Evolutionary conservation across 1,140 invertebrate species (phyloP).

Genomic region (Gryon sp.): DNA sequence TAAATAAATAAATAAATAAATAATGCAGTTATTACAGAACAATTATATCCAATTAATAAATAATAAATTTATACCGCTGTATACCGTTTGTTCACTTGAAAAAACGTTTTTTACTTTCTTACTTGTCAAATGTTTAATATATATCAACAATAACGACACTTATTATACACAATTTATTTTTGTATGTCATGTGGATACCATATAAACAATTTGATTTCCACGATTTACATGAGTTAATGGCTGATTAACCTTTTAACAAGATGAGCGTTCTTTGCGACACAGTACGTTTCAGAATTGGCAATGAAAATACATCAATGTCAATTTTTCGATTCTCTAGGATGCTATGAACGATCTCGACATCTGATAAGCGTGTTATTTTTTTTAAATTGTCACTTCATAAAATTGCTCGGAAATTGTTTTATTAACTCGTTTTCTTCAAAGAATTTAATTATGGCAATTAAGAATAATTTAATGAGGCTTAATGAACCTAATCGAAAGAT

Average conservation of each 20-base stretch:
- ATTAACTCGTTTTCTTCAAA: constrained; percentile 16
- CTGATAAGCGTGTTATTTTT: constrained; percentile 38
- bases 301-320: constrained; percentile 63
- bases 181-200: constrained; percentile 40
- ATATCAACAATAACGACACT: constrained; percentile 23
- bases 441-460: constrained; percentile 2
- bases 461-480: too few relatives aligned
- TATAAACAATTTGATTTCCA: constrained; percentile 62
- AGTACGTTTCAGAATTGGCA: constrained; percentile 52
- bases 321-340: constrained; percentile 54
- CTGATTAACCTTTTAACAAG: constrained; percentile 58
- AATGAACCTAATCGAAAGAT: too few relatives aligned
- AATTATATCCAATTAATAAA: too few relatives aligned
- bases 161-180: constrained; percentile 49
- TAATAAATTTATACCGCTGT: too few relatives aligned
- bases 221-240: constrained; percentile 59
- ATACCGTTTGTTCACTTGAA: too few relatives aligned
- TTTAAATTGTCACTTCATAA: constrained; percentile 25
- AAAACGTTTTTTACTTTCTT: too few relatives aligned
- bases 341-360: constrained; percentile 23
- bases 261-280: constrained; percentile 54
- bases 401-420: constrained; percentile 26
- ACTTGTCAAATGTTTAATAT: constrained; percentile 40
- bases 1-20: too few relatives aligned
- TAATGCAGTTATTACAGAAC: too few relatives aligned